phyloP scores from a whole-genome alignment of 2,888 invertebrate species.

The Marasmarcha lunaedactyla region DNA sequence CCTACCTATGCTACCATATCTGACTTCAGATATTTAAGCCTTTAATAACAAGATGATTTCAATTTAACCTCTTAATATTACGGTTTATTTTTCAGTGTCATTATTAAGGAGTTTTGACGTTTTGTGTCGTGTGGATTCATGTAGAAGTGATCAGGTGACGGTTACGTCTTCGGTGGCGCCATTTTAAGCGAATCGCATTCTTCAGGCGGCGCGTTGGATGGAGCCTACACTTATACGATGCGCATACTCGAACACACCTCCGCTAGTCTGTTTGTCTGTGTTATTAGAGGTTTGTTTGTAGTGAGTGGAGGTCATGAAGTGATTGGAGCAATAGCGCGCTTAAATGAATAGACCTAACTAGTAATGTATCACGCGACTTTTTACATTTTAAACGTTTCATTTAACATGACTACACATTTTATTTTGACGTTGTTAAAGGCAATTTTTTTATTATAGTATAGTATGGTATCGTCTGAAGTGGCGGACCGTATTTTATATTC shows the following conservation, averaged over 20 bases:
- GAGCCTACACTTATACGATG: constrained; percentile 8
- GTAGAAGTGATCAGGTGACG: constrained; percentile 45
- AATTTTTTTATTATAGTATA: too few relatives aligned
- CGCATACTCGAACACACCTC: constrained; percentile 52
- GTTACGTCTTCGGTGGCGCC: constrained; percentile 43
- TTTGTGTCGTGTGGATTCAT: constrained; percentile 18
- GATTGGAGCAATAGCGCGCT: constrained; percentile 29
- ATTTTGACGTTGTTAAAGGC: constrained; percentile 18
- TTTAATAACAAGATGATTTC: too few relatives aligned
- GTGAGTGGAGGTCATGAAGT: constrained; percentile 48
- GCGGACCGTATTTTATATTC: too few relatives aligned
- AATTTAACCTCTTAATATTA: constrained; percentile 6
- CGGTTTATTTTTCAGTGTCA: constrained; percentile 18
- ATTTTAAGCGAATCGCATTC: constrained; percentile 54
- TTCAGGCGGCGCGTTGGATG: constrained; percentile 16
- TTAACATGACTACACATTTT: constrained; percentile 19
- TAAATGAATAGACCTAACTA: too few relatives aligned
- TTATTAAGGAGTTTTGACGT: constrained; percentile 16
- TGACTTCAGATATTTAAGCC: too few relatives aligned
- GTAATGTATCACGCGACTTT: too few relatives aligned
- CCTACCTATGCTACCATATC: too few relatives aligned
- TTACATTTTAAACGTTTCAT: too few relatives aligned
- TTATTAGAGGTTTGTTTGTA: constrained; percentile 30
- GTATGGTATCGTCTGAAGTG: too few relatives aligned
- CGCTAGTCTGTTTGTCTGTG: constrained; percentile 26